A percentile compares a stretch with the other conserved stretches of the same genome.
Conservation (phyloP, 2,888 invertebrate genomes). For the Cepaea hortensis region DNA sequence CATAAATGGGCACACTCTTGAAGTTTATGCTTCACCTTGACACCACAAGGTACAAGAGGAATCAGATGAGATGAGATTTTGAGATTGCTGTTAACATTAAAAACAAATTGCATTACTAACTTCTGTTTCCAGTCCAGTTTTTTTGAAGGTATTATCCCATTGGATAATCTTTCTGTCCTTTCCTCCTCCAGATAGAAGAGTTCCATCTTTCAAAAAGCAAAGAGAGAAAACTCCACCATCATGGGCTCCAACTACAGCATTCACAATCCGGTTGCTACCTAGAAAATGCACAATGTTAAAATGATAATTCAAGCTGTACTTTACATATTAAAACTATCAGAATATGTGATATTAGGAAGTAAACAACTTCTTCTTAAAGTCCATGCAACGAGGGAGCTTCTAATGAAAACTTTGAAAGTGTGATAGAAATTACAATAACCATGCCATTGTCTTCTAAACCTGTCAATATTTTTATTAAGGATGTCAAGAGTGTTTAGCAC, state of each 20-base stretch:
- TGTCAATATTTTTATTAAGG: no score
- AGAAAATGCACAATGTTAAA: constrained; percentile 33
- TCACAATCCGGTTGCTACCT: constrained; percentile 87
- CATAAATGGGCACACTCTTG: no score
- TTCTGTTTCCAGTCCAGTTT: constrained; percentile 83
- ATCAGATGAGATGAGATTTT: no score
- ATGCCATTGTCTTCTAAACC: no score
- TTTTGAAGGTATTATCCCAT: constrained; percentile 78
- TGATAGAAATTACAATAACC: no score
- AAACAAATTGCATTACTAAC: constrained; percentile 76
- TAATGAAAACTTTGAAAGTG: no score
- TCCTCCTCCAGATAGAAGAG: constrained; percentile 86
- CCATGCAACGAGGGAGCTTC: no score
- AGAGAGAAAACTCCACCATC: constrained; percentile 92
- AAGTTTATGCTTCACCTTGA: no score
- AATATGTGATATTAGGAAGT: no score
- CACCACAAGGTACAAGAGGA: no score
- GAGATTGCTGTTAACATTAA: not conserved
- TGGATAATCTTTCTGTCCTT: constrained; percentile 89
- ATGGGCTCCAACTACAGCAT: constrained; percentile 85
- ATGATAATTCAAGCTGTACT: not conserved
- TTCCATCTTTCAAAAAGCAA: constrained; percentile 88
- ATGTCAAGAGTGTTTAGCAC: no score
- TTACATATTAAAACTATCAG: not conserved
- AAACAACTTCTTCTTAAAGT: no score